Conservation (phyloP, 2,113 vertebrate genomes). For the Garra rufa region DNA sequence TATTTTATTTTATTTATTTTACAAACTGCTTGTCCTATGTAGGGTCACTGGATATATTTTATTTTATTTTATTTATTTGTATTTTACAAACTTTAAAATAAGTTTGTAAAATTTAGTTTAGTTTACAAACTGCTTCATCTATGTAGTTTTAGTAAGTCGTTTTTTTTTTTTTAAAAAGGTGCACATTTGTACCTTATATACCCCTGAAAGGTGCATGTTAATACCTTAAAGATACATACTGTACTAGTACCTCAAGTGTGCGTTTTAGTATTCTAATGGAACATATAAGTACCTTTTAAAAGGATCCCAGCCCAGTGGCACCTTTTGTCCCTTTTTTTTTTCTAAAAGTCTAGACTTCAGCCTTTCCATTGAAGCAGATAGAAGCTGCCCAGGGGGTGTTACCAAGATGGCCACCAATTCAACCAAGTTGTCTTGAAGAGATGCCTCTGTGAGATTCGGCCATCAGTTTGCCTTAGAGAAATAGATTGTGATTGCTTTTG, state of each 20-base stretch:
- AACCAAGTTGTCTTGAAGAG: background rate
- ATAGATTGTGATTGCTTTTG: background rate
- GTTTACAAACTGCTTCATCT: too few species aligned
- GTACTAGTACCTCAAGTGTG: too few species aligned
- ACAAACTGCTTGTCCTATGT: too few species aligned
- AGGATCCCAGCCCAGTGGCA: background rate
- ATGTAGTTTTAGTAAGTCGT: too few species aligned
- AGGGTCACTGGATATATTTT: too few species aligned
- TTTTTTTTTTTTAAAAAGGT: background rate
- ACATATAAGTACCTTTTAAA: background rate
- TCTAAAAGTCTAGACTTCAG: background rate
- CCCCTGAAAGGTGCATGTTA: background rate
- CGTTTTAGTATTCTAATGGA: too few species aligned
- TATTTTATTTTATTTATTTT: too few species aligned
- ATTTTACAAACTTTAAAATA: too few species aligned
- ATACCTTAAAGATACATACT: background rate
- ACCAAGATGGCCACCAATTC: background rate
- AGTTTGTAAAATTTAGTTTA: too few species aligned
- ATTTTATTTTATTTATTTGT: too few species aligned
- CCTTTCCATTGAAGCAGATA: background rate
- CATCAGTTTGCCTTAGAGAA: background rate
- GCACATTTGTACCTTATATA: background rate
- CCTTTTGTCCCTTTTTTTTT: background rate
- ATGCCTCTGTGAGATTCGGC: background rate
- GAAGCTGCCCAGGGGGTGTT: background rate